Percentiles rank a stretch among this genome's conserved stretches.
These are phyloP conservation scores for Macroteleia sp. DNA, from an alignment of 2,888 invertebrate genomes.

Conservation along the genomic window DNA sequence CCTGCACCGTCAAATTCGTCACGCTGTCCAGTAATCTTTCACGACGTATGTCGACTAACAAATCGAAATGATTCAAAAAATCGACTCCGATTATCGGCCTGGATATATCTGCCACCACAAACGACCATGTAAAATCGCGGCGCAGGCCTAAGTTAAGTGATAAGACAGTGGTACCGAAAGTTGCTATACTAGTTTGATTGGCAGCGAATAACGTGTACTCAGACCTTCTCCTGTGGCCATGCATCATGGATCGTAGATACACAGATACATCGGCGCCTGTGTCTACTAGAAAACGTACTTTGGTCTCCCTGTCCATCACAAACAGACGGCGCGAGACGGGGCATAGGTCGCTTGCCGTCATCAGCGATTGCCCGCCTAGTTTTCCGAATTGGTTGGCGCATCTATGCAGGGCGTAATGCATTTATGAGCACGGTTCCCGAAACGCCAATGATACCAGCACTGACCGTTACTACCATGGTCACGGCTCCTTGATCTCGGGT, in stretches of 20 bases:
- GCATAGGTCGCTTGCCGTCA: constrained; percentile 1
- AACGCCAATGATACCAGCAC: too few species aligned
- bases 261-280: constrained; percentile 8
- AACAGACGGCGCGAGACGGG: background rate
- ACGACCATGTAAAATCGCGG: constrained; percentile 67
- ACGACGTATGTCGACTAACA: too few species aligned
- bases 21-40: constrained; percentile 28
- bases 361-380: constrained; percentile 2
- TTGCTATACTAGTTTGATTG: constrained; percentile 70
- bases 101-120: constrained; percentile 73
- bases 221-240: background rate
- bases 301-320: constrained; percentile 12
- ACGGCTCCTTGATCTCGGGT: too few species aligned
- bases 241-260: background rate
- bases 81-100: constrained; percentile 76
- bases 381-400: constrained; percentile 1
- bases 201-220: constrained; percentile 68
- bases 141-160: constrained; percentile 70
- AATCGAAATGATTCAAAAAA: constrained; percentile 54
- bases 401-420: too few species aligned
- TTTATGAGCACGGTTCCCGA: too few species aligned
- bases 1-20: constrained; percentile 14
- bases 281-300: constrained; percentile 27
- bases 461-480: too few species aligned
- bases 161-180: constrained; percentile 69